These are phyloP conservation scores for Artemisiospiza belli DNA, from an alignment of 2,113 vertebrate genomes.

Conservation along the genomic window DNA sequence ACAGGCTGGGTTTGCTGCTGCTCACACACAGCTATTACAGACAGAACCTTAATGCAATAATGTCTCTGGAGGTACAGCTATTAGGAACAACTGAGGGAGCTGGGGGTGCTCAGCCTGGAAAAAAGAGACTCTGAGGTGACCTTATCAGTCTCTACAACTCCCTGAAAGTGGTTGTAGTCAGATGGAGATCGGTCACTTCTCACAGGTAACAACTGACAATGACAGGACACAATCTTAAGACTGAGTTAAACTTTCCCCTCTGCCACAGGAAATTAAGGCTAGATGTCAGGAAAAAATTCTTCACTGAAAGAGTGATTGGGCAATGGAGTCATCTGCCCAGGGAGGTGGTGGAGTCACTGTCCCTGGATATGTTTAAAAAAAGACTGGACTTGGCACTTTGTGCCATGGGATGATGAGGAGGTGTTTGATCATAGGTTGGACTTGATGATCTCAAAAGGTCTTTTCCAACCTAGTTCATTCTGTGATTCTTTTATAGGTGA, in stretches of 20 bases:
- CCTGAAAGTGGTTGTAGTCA: neutral
- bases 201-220: neutral
- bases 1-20: accelerated
- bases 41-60: neutral
- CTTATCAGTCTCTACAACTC: neutral
- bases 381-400: neutral
- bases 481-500: neutral
- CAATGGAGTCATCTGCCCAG: neutral
- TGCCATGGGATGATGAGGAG: neutral
- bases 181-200: neutral
- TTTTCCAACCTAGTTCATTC: neutral
- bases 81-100: neutral
- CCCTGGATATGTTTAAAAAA: neutral
- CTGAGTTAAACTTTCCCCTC: neutral
- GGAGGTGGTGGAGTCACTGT: neutral
- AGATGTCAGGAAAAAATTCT: neutral
- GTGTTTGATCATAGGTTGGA: neutral
- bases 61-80: neutral
- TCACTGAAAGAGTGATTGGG: neutral
- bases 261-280: neutral
- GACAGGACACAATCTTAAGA: neutral
- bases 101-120: neutral
- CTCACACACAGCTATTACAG: neutral
- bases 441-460: neutral
- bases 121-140: neutral